Evolutionary conservation across 2,797 vertebrate species (phyloP), one percentile per base, ranked within the genome.

Genomic region (Anguilla megastoma): DNA sequence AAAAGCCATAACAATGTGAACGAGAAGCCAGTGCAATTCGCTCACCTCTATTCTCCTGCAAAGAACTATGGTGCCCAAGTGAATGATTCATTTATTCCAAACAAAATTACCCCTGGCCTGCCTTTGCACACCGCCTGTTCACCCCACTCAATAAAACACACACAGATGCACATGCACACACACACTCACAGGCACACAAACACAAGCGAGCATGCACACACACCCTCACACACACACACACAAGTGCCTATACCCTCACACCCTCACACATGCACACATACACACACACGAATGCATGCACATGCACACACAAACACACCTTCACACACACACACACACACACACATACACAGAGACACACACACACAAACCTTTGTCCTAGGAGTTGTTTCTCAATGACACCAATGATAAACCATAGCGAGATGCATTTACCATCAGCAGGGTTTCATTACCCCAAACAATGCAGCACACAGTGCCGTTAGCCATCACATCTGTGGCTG

Each of bases 21-120:
- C 52, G 30, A 85, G 91, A 91, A 91, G 0, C 86, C 0, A 36
- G 90, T 90, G 92, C 87, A 86, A 86, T 83, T 86, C 66, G 45
- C 24, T 9, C 60, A 36, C 50, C 85, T 84, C 60, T 82, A 21
- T 71, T 50, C 69, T 80, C 21, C 83, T 21, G 50, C 74, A 56
- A 79, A 87, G 27, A 54, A 80, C 52, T 27, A 54, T 52, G 9
- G 85, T n/a, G 36, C 36, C 63, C 1, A 58, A 86, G 41, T 41
- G 76, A 86, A 88, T 86, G 85, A 82, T 63, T 86, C 76, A 80
- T 82, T 86, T 83, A 86, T 82, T 88, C 45, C 85, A 80, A 80
- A 86, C 74, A 52, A 80, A 86, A 88, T 86, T 82, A 86, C 71
- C 84, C 71, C 54, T 27, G 27, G 50, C 83, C 54, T 56, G 83